Percentiles rank a stretch among this genome's conserved stretches.
Evolutionary conservation across 2,797 vertebrate species (phyloP).

Genomic region (Fundulus diaphanus): DNA sequence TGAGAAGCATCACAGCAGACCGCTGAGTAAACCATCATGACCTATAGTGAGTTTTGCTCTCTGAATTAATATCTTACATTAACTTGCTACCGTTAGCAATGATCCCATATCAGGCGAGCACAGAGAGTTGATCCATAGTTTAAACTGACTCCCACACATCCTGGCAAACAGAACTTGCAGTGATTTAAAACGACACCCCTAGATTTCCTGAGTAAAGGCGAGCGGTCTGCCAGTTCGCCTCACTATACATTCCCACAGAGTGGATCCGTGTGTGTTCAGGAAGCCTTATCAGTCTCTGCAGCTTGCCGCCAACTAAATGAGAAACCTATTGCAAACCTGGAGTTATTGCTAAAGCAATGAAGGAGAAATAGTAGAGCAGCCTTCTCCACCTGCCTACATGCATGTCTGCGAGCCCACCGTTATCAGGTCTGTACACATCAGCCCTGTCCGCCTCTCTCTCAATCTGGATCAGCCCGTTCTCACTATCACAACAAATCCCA

Average conservation of each 20-base stretch:
- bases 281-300: slow-evolving; percentile 72
- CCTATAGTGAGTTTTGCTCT: slow-evolving; percentile 11
- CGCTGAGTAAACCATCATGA: slow-evolving; percentile 12
- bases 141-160: slow-evolving; percentile 36
- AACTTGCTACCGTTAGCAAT: slow-evolving; percentile 18
- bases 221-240: slow-evolving; percentile 44
- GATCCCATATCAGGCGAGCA: slow-evolving; percentile 24
- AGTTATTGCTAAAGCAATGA: slow-evolving; percentile 64
- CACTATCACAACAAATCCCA: slow-evolving; percentile 16
- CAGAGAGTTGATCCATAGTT: slow-evolving; percentile 49
- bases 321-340: slow-evolving; percentile 62
- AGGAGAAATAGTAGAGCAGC: slow-evolving; percentile 64
- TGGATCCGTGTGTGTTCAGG: slow-evolving; percentile 56
- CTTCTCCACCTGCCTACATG: slow-evolving; percentile 32
- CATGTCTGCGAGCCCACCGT: slow-evolving; percentile 34
- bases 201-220: slow-evolving; percentile 41
- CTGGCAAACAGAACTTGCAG: slow-evolving; percentile 32
- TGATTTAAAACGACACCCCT: slow-evolving; percentile 48
- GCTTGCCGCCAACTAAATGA: slow-evolving; percentile 71
- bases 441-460: slow-evolving; percentile 30
- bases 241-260: slow-evolving; percentile 54
- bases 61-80: slow-evolving; percentile 21
- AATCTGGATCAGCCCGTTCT: slow-evolving; percentile 17
- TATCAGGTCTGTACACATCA: slow-evolving; percentile 57
- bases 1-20: slow-evolving; percentile 12